Conservation (phyloP, 2,888 invertebrate genomes). For the Andrena praecox region DNA sequence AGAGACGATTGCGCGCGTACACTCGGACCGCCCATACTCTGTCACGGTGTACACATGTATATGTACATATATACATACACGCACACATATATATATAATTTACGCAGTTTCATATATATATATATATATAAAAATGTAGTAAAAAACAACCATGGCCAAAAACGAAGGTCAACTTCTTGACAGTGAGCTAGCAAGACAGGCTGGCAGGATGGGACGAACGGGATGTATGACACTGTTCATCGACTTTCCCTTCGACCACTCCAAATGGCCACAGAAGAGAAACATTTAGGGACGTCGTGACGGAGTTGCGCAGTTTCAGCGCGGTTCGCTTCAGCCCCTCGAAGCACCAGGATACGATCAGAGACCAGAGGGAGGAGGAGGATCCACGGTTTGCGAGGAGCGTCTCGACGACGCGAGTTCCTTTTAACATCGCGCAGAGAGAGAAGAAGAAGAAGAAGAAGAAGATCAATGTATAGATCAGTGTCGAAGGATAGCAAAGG, state of each 20-base stretch:
- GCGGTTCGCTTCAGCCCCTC: slow-evolving; percentile 29
- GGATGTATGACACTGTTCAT: slow-evolving; percentile 35
- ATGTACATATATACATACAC: slow-evolving; percentile 57
- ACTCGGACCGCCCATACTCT: slow-evolving; percentile 65
- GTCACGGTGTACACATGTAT: slow-evolving; percentile 51
- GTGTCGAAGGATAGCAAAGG: slow-evolving; percentile 1
- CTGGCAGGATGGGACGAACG: slow-evolving; percentile 75
- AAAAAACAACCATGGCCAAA: slow-evolving; percentile 93
- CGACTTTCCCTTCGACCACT: slow-evolving; percentile 41
- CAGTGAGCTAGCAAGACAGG: slow-evolving; percentile 86
- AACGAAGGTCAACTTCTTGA: slow-evolving; percentile 98
- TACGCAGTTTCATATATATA: slow-evolving; percentile 71
- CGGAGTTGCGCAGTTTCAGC: slow-evolving; percentile 29
- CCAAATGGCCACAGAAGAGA: not conserved
- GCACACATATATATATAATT: slow-evolving; percentile 64
- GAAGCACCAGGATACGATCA: slow-evolving; percentile 43
- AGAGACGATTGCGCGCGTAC: slow-evolving; percentile 52
- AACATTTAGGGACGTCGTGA: slow-evolving; percentile 5
- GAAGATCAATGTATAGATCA: not conserved
- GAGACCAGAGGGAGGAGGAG: slow-evolving; percentile 43
- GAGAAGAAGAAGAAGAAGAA: not conserved
- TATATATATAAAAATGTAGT: slow-evolving; percentile 83
- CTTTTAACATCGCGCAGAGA: not conserved
- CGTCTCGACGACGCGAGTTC: not conserved
- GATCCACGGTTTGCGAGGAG: slow-evolving; percentile 13